Conservation (phyloP, 2,888 invertebrate species). For the Chydorus sphaericus region DNA sequence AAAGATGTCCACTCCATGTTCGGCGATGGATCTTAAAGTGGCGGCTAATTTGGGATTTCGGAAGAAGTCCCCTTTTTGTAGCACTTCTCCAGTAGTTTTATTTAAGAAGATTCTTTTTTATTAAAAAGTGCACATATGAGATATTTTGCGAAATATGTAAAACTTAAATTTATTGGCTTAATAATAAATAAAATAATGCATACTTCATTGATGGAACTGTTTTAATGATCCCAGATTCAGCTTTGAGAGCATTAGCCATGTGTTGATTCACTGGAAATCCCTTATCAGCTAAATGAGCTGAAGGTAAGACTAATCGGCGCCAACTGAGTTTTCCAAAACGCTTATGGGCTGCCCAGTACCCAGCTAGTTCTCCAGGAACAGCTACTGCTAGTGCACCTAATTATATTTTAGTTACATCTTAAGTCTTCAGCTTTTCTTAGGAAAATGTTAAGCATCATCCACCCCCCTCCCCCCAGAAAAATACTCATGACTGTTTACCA, state of each 20-base stretch:
- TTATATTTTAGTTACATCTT: no score
- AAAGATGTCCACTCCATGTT: slow-evolving; percentile 50
- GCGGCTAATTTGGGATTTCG: slow-evolving; percentile 46
- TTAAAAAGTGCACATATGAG: no score
- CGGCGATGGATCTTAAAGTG: slow-evolving; percentile 51
- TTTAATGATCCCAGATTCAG: not conserved
- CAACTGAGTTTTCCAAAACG: slow-evolving; percentile 52
- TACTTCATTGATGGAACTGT: slow-evolving; percentile 7
- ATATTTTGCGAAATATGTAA: not conserved
- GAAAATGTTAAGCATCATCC: no score
- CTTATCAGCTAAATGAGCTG: slow-evolving; percentile 54
- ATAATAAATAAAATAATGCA: no score
- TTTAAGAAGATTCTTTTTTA: slow-evolving; percentile 36
- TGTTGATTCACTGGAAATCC: slow-evolving; percentile 56
- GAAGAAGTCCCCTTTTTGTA: slow-evolving; percentile 47
- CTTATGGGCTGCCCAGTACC: slow-evolving; percentile 62
- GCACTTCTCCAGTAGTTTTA: slow-evolving; percentile 42
- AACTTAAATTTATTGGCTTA: not conserved
- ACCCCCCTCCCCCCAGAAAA: not conserved
- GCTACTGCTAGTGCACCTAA: slow-evolving; percentile 55
- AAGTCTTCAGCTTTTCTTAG: no score
- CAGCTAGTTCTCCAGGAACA: slow-evolving; percentile 78
- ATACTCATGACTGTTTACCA: not conserved
- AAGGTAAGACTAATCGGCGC: slow-evolving; percentile 59
- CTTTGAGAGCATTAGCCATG: slow-evolving; percentile 31